Conservation (phyloP, 2,797 vertebrate species). For the Pagetopsis macropterus region DNA sequence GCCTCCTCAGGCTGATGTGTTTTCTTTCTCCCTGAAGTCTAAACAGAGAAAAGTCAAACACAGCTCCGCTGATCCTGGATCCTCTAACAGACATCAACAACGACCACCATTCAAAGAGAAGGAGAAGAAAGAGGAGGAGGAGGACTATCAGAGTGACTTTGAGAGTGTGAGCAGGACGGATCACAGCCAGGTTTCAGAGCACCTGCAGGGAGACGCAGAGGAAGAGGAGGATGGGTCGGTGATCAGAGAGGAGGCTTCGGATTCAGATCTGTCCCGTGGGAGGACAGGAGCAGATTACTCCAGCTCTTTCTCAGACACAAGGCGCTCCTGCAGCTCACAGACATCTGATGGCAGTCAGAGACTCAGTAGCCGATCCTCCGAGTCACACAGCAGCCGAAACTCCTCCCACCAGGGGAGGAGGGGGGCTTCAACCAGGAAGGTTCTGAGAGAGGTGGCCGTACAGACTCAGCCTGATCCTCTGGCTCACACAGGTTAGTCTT, state of each 20-base stretch:
- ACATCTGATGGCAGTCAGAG: constrained; percentile 19
- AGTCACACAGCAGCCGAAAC: constrained; percentile 12
- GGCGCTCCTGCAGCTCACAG: constrained; percentile 7
- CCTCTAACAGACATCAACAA: constrained; percentile 5
- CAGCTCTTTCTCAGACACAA: constrained; percentile 29
- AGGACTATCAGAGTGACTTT: constrained; percentile 70
- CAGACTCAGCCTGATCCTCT: constrained; percentile 81
- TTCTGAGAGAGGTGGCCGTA: constrained; percentile 79
- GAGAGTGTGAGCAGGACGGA: constrained; percentile 66
- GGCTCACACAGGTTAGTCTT: constrained; percentile 75
- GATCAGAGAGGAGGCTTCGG: constrained; percentile 4
- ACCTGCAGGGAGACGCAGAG: constrained; percentile 58
- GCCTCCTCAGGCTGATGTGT: constrained; percentile 6
- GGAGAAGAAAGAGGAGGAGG: constrained; percentile 6
- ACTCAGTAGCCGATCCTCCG: constrained; percentile 24
- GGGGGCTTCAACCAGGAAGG: not conserved
- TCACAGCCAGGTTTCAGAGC: constrained; percentile 81
- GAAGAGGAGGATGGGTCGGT: constrained; percentile 40
- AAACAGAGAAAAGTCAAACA: constrained; percentile 34
- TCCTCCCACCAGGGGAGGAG: not conserved
- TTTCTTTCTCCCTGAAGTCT: constrained; percentile 7
- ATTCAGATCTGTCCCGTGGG: constrained; percentile 46
- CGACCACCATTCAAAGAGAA: not conserved
- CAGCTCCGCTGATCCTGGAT: not conserved
- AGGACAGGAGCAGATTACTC: constrained; percentile 41